Conservation (phyloP, 1,140 invertebrate genomes). For the Rhyzopertha dominica region DNA sequence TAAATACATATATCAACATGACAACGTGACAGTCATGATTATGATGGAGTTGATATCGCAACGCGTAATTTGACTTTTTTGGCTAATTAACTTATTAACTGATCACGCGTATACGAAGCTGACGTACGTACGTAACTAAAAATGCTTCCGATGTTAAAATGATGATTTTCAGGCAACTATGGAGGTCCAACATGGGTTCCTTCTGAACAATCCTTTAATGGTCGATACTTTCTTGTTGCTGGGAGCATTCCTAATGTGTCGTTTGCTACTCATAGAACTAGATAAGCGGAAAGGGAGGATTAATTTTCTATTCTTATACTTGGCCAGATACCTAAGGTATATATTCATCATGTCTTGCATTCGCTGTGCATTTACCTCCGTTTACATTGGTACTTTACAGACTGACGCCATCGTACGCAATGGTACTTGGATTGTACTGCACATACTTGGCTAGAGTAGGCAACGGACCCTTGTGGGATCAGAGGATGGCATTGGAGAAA, state of each 20-base stretch:
- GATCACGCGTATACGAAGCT: not conserved
- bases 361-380: not conserved
- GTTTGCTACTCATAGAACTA: slow-evolving; percentile 60
- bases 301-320: slow-evolving; percentile 57
- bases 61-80: not conserved
- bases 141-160: slow-evolving; percentile 13
- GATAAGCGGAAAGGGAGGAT: slow-evolving; percentile 58
- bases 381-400: slow-evolving; percentile 44
- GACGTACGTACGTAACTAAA: not conserved
- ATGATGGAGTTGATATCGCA: not conserved
- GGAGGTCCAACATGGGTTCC: slow-evolving; percentile 47
- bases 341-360: not conserved
- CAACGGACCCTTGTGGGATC: slow-evolving; percentile 62
- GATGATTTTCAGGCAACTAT: slow-evolving; percentile 36
- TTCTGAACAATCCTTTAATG: slow-evolving; percentile 57
- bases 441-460: slow-evolving; percentile 61
- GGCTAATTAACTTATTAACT: not conserved
- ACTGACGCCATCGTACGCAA: slow-evolving; percentile 64
- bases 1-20: not conserved
- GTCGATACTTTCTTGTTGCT: slow-evolving; percentile 68
- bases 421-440: slow-evolving; percentile 64
- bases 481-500: slow-evolving; percentile 54
- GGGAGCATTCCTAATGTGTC: slow-evolving; percentile 61
- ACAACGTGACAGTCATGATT: not conserved
- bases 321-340: slow-evolving; percentile 60